phyloP scores from a whole-genome alignment of 2,888 invertebrate species.

The Nomada lathburiana region DNA sequence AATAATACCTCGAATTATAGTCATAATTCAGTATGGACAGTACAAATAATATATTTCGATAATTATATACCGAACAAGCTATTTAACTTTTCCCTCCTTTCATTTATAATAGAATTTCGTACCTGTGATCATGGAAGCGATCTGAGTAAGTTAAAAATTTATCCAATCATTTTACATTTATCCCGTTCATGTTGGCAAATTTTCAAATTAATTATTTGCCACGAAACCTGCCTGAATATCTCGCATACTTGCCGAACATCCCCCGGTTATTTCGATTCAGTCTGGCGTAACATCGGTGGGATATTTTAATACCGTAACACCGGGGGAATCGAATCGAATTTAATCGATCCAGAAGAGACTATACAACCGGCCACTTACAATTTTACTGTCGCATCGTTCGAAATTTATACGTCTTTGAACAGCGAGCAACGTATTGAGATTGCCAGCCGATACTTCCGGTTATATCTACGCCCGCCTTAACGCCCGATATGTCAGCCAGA shows the following conservation, averaged over 20 bases:
- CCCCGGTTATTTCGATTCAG: neutral
- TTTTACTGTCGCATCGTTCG: conserved; percentile 33
- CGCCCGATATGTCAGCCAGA: conserved; percentile 60
- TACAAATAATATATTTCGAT: too few relatives aligned
- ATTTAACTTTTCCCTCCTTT: too few relatives aligned
- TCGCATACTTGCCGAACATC: neutral
- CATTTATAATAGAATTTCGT: too few relatives aligned
- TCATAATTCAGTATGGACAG: neutral
- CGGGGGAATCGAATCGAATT: conserved; percentile 15
- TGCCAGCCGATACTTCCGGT: conserved; percentile 58
- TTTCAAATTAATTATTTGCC: conserved; percentile 7
- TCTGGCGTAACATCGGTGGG: neutral
- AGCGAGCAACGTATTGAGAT: conserved; percentile 54
- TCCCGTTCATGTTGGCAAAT: neutral
- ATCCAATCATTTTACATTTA: too few relatives aligned
- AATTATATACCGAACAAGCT: too few relatives aligned
- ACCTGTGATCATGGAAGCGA: too few relatives aligned
- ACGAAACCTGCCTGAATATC: neutral
- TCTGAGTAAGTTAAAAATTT: too few relatives aligned
- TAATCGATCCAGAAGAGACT: conserved; percentile 22
- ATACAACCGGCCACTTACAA: conserved; percentile 23
- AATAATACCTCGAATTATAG: neutral
- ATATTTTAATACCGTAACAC: conserved; percentile 9
- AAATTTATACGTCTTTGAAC: conserved; percentile 42
- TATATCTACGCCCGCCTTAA: conserved; percentile 35